Conservation (phyloP, 2,113 vertebrate species). For the Abramis brama region DNA sequence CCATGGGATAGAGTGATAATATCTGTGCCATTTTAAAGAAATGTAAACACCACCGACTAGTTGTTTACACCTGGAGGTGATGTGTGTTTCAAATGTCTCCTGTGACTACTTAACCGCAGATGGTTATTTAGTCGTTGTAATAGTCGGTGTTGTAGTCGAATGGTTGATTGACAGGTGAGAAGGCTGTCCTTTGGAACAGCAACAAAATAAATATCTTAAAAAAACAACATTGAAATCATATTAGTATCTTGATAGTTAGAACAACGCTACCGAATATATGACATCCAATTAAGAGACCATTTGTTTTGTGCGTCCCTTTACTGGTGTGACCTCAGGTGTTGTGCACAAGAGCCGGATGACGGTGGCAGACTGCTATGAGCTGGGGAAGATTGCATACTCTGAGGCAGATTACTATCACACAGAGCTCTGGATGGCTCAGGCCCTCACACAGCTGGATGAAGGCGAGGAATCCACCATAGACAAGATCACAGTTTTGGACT, state of each 20-base stretch:
- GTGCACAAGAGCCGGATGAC: slow-evolving; percentile 88
- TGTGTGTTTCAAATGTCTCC: not conserved
- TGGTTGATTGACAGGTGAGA: not conserved
- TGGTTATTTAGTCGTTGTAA: not conserved
- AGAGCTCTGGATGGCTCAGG: slow-evolving; percentile 96
- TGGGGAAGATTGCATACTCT: slow-evolving; percentile 93
- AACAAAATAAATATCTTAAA: not conserved
- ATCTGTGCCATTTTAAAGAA: not conserved
- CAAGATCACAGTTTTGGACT: slow-evolving; percentile 84
- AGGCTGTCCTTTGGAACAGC: not conserved
- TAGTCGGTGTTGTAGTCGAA: not conserved
- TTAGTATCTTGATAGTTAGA: not conserved
- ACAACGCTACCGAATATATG: not conserved
- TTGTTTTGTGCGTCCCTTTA: slow-evolving; percentile 18
- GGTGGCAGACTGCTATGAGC: slow-evolving; percentile 94
- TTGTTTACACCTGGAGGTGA: not conserved
- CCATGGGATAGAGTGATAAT: not conserved
- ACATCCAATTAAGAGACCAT: not conserved
- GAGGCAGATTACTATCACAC: slow-evolving; percentile 97
- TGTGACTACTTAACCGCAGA: too few relatives aligned
- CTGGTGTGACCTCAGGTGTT: slow-evolving; percentile 78
- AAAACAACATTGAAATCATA: not conserved
- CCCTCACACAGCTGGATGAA: slow-evolving; percentile 86
- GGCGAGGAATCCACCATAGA: slow-evolving; percentile 89
- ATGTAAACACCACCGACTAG: not conserved